Evolutionary conservation across 2,888 invertebrate genomes (phyloP).

Genomic region (Papilio demoleus): DNA sequence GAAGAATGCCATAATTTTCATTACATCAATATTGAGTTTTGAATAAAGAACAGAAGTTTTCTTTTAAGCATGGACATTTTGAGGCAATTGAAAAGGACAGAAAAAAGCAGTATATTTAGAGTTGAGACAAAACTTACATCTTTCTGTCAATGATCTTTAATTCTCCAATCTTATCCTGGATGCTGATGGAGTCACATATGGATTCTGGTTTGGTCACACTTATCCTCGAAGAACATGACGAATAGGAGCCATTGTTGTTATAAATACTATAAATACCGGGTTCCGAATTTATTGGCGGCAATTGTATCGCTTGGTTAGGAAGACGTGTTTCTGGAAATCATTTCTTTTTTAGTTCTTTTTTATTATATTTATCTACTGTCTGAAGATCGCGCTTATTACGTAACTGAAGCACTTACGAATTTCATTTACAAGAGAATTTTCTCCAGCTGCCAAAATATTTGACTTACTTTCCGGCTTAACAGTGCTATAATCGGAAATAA

Average conservation of each 20-base stretch:
- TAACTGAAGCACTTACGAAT: constrained; percentile 55
- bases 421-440: constrained; percentile 59
- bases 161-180: constrained; percentile 67
- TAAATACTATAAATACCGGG: constrained; percentile 49
- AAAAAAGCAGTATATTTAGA: too few species aligned
- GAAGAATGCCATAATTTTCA: too few species aligned
- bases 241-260: constrained; percentile 37
- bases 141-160: constrained; percentile 57
- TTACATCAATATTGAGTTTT: too few species aligned
- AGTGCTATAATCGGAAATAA: constrained; percentile 50
- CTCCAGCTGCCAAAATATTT: constrained; percentile 67
- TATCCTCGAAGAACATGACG: constrained; percentile 16
- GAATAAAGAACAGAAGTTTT: too few species aligned
- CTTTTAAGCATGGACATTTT: too few species aligned
- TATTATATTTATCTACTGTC: constrained; percentile 4
- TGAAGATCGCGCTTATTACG: constrained; percentile 7
- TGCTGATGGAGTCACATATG: constrained; percentile 57
- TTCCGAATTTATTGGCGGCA: constrained; percentile 68
- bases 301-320: constrained; percentile 49
- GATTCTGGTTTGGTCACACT: constrained; percentile 28
- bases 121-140: not conserved
- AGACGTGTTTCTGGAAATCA: constrained; percentile 46
- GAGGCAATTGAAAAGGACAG: not conserved
- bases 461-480: constrained; percentile 61
- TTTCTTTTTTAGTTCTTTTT: not conserved